Base-by-base conservation (phyloP, 2,797 vertebrate genomes). In the Cuniculus paca region DNA sequence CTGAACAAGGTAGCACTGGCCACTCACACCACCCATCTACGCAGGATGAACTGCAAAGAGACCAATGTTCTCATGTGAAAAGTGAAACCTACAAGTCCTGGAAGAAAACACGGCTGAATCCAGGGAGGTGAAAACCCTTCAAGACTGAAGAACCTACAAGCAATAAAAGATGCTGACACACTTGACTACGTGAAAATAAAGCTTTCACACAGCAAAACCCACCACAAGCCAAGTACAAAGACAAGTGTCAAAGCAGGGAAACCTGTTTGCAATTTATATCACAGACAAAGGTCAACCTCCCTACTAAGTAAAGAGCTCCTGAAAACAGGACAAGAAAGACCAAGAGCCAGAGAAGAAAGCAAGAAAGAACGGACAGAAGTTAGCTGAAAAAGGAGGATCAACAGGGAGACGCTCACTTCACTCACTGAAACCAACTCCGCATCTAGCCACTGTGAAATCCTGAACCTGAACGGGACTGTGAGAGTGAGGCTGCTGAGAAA, bases 221-320 rank as follows among this genome's bases (percentile, higher is more conserved):
- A 56, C 36, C 84, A 26, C 3, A 31, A 74, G 48, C 84, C 80
- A 80, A 93, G 63, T 4, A 80, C 50, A 90, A 89, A n/a, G 34
- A 81, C 4, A 5, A 63, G 39, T 3, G 36, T 26, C 60, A 72
- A 42, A 80, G 39, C 0, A 50, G 26, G 4, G 81, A 58, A 56
- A 42, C 31, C 16, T 36, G 42, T 6, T 24, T 58, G 63, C 6
- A 48, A 13, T 50, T n/a, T 28, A n/a, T 5, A 13, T 36, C 95
- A 48, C 5, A 74, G 22, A 16, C 20, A 17, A 72, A 14, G 36
- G 28, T 42, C 34, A 6, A n/a, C 26, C 19, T 9, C 34, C 42
- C 11, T 60, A 17, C 58, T 10, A 31, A 50, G n/a, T 31, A n/a
- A 34, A 90, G 39, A 63, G 48, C 13, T 50, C 52, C 78, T 52